These are phyloP conservation scores for Pseudomyrmex pallidus DNA, from an alignment of 1,140 invertebrate species.

Conservation along the genomic window DNA sequence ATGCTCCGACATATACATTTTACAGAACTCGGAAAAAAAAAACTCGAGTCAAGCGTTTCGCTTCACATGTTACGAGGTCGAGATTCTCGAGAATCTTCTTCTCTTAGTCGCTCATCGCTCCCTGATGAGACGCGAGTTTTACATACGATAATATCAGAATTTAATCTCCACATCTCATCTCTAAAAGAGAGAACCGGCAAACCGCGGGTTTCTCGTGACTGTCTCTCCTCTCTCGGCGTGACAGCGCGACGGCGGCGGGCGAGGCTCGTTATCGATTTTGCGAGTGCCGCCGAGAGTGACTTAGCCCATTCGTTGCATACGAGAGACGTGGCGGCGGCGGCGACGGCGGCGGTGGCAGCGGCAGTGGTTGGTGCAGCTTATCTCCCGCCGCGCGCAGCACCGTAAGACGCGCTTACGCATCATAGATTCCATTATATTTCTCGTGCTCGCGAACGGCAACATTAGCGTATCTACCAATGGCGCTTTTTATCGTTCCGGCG, in stretches of 20 bases:
- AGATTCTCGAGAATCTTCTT: not conserved
- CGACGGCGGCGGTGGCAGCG: not conserved
- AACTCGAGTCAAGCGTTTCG: not conserved
- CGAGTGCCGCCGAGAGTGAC: conserved; percentile 56
- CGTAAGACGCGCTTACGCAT: conserved; percentile 64
- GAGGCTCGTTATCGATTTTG: conserved; percentile 65
- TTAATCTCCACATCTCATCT: conserved; percentile 46
- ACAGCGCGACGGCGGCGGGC: conserved; percentile 12
- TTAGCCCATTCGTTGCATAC: conserved; percentile 55
- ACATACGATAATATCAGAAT: conserved; percentile 33
- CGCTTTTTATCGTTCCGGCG: conserved; percentile 43
- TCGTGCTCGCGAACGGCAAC: conserved; percentile 20
- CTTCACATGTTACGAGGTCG: not conserved
- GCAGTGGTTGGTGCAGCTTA: conserved; percentile 46
- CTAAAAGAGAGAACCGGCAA: not conserved
- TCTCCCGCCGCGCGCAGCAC: conserved; percentile 34
- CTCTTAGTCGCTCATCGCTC: not conserved
- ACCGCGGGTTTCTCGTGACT: conserved; percentile 32
- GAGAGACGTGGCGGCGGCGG: conserved; percentile 23
- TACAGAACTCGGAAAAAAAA: too few relatives aligned
- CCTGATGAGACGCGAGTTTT: conserved; percentile 23
- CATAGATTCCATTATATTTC: conserved; percentile 66
- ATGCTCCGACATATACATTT: too few relatives aligned
- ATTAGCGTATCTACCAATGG: conserved; percentile 49
- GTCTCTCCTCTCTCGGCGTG: conserved; percentile 11